phyloP scores from a whole-genome alignment of 2,797 vertebrate genomes.

The Chelidonichthys spinosus region DNA sequence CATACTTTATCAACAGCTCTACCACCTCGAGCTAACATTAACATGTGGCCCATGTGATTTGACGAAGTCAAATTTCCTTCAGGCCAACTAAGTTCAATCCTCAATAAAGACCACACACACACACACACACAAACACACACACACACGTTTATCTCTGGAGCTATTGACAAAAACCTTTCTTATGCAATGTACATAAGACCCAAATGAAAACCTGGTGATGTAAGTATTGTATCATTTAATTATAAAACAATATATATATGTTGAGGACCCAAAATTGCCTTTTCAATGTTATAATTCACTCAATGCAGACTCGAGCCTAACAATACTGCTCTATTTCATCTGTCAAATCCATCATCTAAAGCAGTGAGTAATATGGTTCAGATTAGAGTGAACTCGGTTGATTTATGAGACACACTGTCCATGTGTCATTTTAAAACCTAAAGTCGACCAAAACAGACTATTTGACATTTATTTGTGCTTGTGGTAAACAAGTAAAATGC shows the following conservation, averaged over 20 bases:
- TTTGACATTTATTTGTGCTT: conserved; percentile 2
- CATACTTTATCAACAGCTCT: conserved; percentile 49
- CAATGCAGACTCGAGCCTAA: neutral
- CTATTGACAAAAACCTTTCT: conserved; percentile 35
- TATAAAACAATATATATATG: neutral
- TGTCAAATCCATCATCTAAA: neutral
- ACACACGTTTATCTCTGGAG: neutral
- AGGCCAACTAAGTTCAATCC: conserved; percentile 35
- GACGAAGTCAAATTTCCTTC: conserved; percentile 35
- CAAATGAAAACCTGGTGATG: conserved; percentile 7
- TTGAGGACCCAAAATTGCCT: neutral
- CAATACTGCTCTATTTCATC: neutral
- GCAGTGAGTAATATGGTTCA: neutral
- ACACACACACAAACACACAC: conserved; percentile 13
- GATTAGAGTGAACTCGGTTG: neutral
- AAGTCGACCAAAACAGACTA: neutral
- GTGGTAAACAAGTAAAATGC: neutral
- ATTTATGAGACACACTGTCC: neutral
- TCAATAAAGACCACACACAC: conserved; percentile 15
- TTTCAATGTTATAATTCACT: neutral
- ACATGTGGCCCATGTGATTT: conserved; percentile 50
- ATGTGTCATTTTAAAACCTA: neutral
- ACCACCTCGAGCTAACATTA: conserved; percentile 47
- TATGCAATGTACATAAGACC: neutral
- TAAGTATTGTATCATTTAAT: neutral